Conservation (phyloP, 1,140 invertebrate species). For the Scaptomyza graminum region DNA sequence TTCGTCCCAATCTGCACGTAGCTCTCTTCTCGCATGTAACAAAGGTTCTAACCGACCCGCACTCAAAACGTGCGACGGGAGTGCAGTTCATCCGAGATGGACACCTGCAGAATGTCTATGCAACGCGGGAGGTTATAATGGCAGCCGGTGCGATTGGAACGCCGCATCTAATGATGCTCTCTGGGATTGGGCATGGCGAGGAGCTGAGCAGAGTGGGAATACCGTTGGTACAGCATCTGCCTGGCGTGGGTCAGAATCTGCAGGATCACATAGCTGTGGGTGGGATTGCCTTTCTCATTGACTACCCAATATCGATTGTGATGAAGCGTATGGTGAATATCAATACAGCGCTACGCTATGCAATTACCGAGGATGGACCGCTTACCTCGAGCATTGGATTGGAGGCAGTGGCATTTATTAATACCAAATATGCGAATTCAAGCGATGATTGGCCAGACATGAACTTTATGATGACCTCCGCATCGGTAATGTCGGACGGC, state of each 20-base stretch:
- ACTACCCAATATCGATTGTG: constrained; percentile 90
- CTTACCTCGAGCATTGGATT: constrained; percentile 92
- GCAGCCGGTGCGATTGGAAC: constrained; percentile 91
- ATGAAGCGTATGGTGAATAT: constrained; percentile 90
- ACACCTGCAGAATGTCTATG: constrained; percentile 87
- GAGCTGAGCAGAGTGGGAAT: constrained; percentile 89
- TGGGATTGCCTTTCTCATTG: constrained; percentile 91
- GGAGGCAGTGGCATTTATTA: constrained; percentile 93
- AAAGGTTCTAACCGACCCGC: constrained; percentile 89
- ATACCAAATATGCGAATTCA: constrained; percentile 93
- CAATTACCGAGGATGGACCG: constrained; percentile 91
- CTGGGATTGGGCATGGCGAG: constrained; percentile 90
- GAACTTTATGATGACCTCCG: constrained; percentile 93
- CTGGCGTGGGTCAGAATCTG: constrained; percentile 92
- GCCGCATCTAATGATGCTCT: constrained; percentile 93
- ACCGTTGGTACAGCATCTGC: constrained; percentile 88
- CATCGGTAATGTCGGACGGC: constrained; percentile 89
- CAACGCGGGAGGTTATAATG: constrained; percentile 91
- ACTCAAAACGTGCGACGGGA: constrained; percentile 88
- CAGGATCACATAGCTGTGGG: constrained; percentile 93
- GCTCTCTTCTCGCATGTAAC: constrained; percentile 91
- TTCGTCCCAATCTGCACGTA: constrained; percentile 90
- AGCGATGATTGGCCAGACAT: constrained; percentile 95
- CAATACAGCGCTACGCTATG: constrained; percentile 90
- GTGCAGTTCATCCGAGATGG: constrained; percentile 91